Evolutionary conservation across 2,113 vertebrate species (phyloP).

Genomic region (Indri indri): DNA sequence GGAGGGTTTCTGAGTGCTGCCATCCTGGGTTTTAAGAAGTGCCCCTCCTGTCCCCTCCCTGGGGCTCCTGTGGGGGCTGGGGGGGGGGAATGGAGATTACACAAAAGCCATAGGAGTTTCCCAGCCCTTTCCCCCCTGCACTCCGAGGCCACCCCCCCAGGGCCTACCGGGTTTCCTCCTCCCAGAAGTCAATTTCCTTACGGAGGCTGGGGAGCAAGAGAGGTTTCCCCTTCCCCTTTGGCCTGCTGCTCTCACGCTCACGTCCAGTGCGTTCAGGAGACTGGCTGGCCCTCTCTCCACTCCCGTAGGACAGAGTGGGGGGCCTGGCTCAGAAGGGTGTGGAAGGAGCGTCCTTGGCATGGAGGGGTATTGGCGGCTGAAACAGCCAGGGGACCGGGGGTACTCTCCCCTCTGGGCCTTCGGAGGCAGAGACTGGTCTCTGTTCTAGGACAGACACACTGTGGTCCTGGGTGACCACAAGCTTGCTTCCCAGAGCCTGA

Average conservation of each 20-base stretch:
- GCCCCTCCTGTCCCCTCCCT: not conserved
- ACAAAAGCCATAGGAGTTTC: not conserved
- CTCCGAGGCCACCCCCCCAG: conserved; percentile 31
- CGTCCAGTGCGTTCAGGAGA: not conserved
- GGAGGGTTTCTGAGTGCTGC: not conserved
- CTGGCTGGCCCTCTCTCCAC: not conserved
- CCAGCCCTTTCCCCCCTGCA: not conserved
- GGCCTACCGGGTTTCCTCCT: not conserved
- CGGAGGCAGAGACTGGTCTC: not conserved
- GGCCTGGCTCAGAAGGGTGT: not conserved
- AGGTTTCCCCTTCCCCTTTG: not conserved
- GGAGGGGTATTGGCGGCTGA: not conserved
- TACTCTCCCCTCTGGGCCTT: not conserved
- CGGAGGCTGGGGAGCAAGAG: not conserved
- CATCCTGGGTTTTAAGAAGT: not conserved
- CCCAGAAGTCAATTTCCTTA: not conserved
- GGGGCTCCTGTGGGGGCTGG: not conserved
- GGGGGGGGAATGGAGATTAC: not conserved
- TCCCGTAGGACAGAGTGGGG: too few species aligned
- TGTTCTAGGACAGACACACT: not conserved
- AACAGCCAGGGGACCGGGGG: accelerated
- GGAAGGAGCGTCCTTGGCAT: not conserved
- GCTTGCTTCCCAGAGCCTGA: not conserved
- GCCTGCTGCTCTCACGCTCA: not conserved
- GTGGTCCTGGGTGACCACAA: not conserved